Evolutionary conservation across 2,113 vertebrate species (phyloP).

Genomic region (Harpagus bidentatus): DNA sequence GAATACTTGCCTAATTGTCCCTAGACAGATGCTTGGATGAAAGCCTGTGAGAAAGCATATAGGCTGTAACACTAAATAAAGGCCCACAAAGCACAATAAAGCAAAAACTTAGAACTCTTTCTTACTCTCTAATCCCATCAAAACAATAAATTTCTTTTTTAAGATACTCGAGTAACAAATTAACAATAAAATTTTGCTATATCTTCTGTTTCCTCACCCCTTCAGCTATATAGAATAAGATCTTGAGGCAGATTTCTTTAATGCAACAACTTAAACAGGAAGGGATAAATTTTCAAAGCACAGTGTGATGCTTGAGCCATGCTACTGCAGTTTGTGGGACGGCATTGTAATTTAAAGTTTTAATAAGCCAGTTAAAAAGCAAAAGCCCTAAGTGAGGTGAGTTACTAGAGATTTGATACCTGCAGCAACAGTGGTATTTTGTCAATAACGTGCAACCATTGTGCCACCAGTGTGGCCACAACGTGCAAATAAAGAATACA

Average conservation of each 20-base stretch:
- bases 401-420: neutral
- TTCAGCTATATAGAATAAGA: neutral
- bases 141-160: neutral
- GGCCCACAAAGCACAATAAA: neutral
- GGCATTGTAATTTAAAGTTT: neutral
- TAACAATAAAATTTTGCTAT: neutral
- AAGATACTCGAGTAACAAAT: neutral
- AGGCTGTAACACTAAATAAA: neutral
- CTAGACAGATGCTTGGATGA: conserved; percentile 25
- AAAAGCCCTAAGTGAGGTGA: neutral
- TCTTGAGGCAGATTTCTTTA: neutral
- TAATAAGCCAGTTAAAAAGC: neutral
- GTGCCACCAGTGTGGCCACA: neutral
- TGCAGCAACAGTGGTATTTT: neutral
- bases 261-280: neutral
- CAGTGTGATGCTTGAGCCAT: neutral
- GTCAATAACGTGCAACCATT: neutral
- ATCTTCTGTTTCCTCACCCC: neutral
- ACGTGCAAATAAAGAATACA: neutral
- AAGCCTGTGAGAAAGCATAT: conserved; percentile 5
- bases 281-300: neutral
- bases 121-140: neutral
- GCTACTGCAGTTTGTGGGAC: neutral
- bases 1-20: conserved; percentile 14
- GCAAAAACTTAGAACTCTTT: neutral